Base-by-base conservation (phyloP, 2,113 vertebrate species). In the Pogonocichla stellata region DNA sequence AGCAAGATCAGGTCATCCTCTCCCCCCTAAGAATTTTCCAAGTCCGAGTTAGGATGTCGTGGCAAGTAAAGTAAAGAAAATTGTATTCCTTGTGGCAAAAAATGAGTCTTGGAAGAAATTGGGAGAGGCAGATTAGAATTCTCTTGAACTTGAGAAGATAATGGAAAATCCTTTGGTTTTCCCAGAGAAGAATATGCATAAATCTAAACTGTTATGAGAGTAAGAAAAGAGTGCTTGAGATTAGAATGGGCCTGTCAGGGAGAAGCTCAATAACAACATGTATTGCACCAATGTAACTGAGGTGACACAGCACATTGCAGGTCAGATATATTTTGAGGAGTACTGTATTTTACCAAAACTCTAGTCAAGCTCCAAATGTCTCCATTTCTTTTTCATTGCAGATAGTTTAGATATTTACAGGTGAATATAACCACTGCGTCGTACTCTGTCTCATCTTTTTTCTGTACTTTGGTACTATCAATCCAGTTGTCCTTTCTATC, bases 241-340 rank as follows among this genome's bases (percentile, higher is more conserved):
- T 74, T 65, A 34, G 58, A 61, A 57, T 60, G 42, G 47, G 22
- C 45, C 38, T 67, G 31, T 73, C 57, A 65, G 17, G 29, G 26
- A 43, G 8, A 53, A 61, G 71, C 36, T 54, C 69, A 66, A 0
- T n/a, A 33, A 26, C 19, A 34, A 24, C 4, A 1, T 5, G 18
- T n/a, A 19, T 60, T 50, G 25, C 12, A 60, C 6, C 29, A 25
- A 0, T 5, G 51, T 14, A 33, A 38, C 29, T 54, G 31, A 72
- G n/a, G n/a, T 51, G 74, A 45, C 25, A 20, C 31, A 71, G 60
- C 7, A 23, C 19, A 11, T 45, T 56, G 62, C 17, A 47, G 42
- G 60, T 60, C 47, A 34, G 66, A 33, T 29, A 8, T 24, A 36
- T 33, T 62, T 70, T 56, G 14, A n/a, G 29, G 24, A 72, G 34